Conservation (phyloP, 2,113 vertebrate genomes). For the Octodon degus region DNA sequence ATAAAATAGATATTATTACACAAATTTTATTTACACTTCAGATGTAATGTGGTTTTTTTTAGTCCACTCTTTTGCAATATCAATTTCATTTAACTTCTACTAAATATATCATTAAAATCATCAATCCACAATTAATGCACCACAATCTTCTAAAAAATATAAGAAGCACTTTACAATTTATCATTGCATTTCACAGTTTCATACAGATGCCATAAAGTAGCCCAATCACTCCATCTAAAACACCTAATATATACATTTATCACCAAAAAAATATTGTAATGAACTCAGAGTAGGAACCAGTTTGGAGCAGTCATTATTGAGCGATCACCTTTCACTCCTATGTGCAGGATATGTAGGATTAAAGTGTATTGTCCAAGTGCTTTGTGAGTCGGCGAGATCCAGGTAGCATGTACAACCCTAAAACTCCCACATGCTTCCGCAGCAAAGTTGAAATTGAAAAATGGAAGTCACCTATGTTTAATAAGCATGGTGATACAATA, state of each 20-base stretch:
- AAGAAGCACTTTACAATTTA: background rate
- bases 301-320: background rate
- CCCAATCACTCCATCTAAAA: background rate
- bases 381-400: background rate
- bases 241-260: background rate
- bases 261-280: background rate
- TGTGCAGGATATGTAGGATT: background rate
- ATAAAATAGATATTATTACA: background rate
- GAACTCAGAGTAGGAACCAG: background rate
- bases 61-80: background rate
- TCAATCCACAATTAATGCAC: background rate
- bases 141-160: background rate
- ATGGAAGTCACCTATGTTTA: slow-evolving; percentile 8
- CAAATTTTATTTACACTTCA: background rate
- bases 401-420: background rate
- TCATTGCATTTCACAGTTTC: background rate
- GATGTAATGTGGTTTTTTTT: background rate
- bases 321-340: background rate
- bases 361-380: background rate
- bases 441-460: slow-evolving; percentile 18
- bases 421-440: slow-evolving; percentile 1
- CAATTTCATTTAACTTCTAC: background rate
- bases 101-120: background rate
- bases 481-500: background rate
- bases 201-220: background rate